Base-by-base conservation (phyloP, 2,113 vertebrate species). In the Gobio gobio region DNA sequence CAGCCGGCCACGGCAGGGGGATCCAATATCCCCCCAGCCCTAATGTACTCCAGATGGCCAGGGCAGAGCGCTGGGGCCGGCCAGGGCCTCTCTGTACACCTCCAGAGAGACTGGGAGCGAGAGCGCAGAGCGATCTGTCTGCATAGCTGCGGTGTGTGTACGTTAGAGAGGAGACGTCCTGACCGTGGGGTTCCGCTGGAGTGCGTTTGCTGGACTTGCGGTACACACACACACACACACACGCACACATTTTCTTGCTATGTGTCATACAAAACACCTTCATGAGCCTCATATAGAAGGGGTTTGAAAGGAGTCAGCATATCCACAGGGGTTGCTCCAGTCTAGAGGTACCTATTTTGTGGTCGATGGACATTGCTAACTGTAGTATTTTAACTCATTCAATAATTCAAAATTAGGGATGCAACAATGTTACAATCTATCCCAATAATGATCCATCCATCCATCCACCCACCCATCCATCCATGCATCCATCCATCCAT, bases 21-120 rank as follows among this genome's bases (percentile, higher is more conserved):
- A 95, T 95, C 93, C 89, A 88, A 91, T 95, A 92, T 95, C 94
- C 90, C 93, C 54, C 78, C 88, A 86, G 90, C 88, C 88, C 86
- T 95, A 95, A 95, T 94, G 90, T 82, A 78, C 91, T 94, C 94
- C 95, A 95, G 94, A 95, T 95, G 95, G 93, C 89, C 90, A 77
- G 56, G 87, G 91, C 83, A 91, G 91, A 84, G 36, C 70, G 3
- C 90, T 70, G 66, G 80, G 59, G 51, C 26, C 63, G 73, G 79
- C 79, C 66, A n/a, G 84, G 76, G 68, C 64, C 68, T 68, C 58
- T 63, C 58, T 47, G 63, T 59, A 66, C 70, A 83, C 83, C 43
- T 83, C 33, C 70, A 86, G 84, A 70, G 87, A 47, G 45, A 6
- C 68, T 43, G 68, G 58, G 54, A 74, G 16, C 2, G 36, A 58